Evolutionary conservation across 2,888 invertebrate genomes (phyloP), one percentile per base, ranked within the genome.

Genomic region (Heteromyza rotundicornis): DNA sequence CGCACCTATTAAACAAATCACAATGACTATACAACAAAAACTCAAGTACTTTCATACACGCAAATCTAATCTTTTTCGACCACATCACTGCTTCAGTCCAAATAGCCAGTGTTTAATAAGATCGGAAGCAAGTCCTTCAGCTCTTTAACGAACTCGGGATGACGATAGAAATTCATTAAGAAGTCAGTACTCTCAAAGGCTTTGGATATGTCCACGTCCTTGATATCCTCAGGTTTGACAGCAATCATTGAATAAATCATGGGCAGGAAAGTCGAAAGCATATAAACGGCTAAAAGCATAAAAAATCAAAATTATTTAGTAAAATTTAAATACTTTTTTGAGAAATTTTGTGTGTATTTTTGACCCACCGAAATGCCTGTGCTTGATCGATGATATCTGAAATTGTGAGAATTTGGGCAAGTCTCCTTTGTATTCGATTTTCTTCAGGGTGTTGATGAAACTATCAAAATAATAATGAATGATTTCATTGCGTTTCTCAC

Each of bases 391-490:
- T 32, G 68, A 59, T n/a, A 65, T 67, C 60, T 67, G 64, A 1
- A 71, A 65, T 7, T 67, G 63, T 0, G 62, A 60, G 64, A 64
- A 65, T 40, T 52, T 63, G 1, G 69, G 70, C 35, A 68, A 22
- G 40, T 68, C 63, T 1, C 67, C 71, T 7, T 65, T 24, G 20
- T 63, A 70, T 20, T 68, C 64, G 47, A 64, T 61, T 23, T 57
- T 62, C 36, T 67, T 61, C n/a, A 71, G 58, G 1, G 63, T 59
- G 0, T 58, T 58, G 12, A 55, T 54, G 22, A 71, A 70, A 16
- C 66, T 64, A 1, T 23, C 59, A 60, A 69, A 70, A 44, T 71
- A 68, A n/a, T 65, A 63, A 8, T 61, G 55, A 63, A 66, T 60
- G 3, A 67, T 20, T 12, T 67, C 66, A 32, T 70, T 55, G 1